Percentiles rank a stretch among this genome's conserved stretches.
phyloP scores from a whole-genome alignment of 1,140 invertebrate genomes.

The Heterodera carotae region DNA sequence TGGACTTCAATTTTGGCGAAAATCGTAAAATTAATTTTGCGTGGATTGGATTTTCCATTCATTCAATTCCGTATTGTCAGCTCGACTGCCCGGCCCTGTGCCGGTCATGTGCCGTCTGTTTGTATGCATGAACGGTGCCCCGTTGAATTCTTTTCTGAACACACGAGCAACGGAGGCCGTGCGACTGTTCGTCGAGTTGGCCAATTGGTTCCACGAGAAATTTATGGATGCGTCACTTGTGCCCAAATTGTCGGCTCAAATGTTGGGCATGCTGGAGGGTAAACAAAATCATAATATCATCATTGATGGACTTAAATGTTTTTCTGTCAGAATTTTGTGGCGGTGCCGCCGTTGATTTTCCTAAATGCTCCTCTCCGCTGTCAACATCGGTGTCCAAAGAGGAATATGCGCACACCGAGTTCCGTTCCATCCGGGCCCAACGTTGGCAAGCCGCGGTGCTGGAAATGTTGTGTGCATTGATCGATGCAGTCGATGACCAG shows the following conservation, averaged over 20 bases:
- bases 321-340: conserved; percentile 20
- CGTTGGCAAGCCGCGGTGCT: conserved; percentile 43
- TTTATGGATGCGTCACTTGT: conserved; percentile 7
- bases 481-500: conserved; percentile 15
- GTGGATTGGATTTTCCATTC: too few relatives aligned
- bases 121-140: conserved; percentile 60
- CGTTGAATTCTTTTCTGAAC: conserved; percentile 52
- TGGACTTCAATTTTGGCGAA: conserved; percentile 60
- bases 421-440: conserved; percentile 30
- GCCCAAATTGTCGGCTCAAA: conserved; percentile 27
- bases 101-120: conserved; percentile 59
- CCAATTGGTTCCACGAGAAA: conserved; percentile 42
- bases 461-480: conserved; percentile 37
- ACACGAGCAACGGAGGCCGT: conserved; percentile 52
- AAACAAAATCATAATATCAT: not conserved
- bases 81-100: conserved; percentile 55
- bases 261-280: conserved; percentile 41
- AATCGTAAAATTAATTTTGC: conserved; percentile 44
- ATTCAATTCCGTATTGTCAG: conserved; percentile 38
- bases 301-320: too few relatives aligned
- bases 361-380: not conserved
- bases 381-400: not conserved
- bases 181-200: conserved; percentile 42
- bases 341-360: not conserved
- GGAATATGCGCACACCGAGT: conserved; percentile 30